Evolutionary conservation across 2,888 invertebrate genomes (phyloP).

Genomic region (Lapara coniferarum): DNA sequence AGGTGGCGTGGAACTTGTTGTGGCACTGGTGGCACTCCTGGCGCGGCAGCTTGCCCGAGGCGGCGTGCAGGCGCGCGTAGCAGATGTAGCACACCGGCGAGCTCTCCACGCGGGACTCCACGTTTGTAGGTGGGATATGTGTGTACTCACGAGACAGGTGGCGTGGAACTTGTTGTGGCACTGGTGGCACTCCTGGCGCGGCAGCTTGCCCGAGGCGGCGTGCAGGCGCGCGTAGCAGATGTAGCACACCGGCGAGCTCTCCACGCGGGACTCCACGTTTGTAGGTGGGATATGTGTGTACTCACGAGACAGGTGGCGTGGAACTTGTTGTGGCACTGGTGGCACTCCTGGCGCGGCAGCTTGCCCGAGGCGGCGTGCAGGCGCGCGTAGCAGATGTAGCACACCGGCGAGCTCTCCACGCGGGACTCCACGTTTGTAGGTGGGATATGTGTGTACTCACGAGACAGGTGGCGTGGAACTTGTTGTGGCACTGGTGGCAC

Average conservation of each 20-base stretch:
- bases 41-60: slow-evolving; percentile 92
- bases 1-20: slow-evolving; percentile 97
- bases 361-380: slow-evolving; percentile 92
- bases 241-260: slow-evolving; percentile 96
- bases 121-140: no score
- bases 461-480: slow-evolving; percentile 96
- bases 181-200: slow-evolving; percentile 92
- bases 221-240: slow-evolving; percentile 97
- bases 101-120: slow-evolving; percentile 94
- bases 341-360: slow-evolving; percentile 93
- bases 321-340: slow-evolving; percentile 97
- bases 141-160: slow-evolving; percentile 91
- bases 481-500: slow-evolving; percentile 96
- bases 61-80: slow-evolving; percentile 93
- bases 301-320: slow-evolving; percentile 96
- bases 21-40: slow-evolving; percentile 94
- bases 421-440: no score
- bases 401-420: slow-evolving; percentile 96
- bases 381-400: slow-evolving; percentile 97
- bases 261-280: no score
- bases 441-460: slow-evolving; percentile 80
- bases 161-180: slow-evolving; percentile 98
- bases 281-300: slow-evolving; percentile 7
- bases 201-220: slow-evolving; percentile 91
- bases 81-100: slow-evolving; percentile 98